Conservation (phyloP, 2,113 vertebrate genomes). For the Circaetus cinerascens region DNA sequence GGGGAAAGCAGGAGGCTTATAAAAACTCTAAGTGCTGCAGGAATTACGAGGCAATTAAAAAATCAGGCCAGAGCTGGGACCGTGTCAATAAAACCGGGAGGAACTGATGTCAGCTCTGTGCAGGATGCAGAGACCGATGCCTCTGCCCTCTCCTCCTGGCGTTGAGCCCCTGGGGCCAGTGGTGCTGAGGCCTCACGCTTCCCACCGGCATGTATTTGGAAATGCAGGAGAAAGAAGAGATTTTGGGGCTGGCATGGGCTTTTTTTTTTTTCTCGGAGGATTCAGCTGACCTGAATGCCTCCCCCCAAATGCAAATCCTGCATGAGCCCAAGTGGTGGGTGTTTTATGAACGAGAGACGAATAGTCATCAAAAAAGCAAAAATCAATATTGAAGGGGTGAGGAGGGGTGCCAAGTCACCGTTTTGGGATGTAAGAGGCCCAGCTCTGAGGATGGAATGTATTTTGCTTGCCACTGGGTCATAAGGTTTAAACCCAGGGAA, state of each 20-base stretch:
- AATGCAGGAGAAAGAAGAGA: neutral
- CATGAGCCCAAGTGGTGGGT: accelerated
- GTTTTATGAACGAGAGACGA: neutral
- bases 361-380: neutral
- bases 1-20: slow-evolving; percentile 25
- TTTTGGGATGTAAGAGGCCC: neutral
- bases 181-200: neutral
- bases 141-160: neutral
- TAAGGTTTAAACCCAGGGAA: neutral
- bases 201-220: neutral
- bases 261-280: neutral
- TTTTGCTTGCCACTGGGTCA: neutral
- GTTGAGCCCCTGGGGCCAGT: neutral
- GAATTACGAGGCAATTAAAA: slow-evolving; percentile 58
- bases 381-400: neutral
- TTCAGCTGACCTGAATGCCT: neutral
- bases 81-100: neutral
- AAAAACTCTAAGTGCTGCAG: slow-evolving; percentile 28
- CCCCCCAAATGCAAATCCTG: neutral
- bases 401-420: neutral
- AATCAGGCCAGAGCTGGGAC: neutral
- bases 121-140: neutral
- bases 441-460: accelerated
- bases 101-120: neutral
- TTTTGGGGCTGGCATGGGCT: neutral